Evolutionary conservation across 1,140 invertebrate genomes (phyloP), one percentile per base, ranked within the genome.

Genomic region (Frieseomelitta varia): DNA sequence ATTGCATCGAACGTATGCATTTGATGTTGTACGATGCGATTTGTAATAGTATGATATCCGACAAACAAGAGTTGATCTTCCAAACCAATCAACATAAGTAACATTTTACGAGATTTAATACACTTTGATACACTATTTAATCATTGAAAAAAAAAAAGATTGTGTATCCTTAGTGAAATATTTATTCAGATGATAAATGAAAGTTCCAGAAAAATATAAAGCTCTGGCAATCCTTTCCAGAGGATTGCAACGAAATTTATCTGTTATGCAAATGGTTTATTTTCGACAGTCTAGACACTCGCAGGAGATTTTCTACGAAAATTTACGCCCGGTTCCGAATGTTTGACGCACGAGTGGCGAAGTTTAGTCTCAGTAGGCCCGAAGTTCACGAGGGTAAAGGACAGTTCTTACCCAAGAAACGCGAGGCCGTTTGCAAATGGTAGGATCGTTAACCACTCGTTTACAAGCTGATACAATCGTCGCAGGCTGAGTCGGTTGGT

Each of bases 361-460:
- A 67, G 73, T 83, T 83, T 83, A 69, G 51, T 8, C 65, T 27
- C 11, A 4, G 15, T 65, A 17, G n/a, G 8, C 15, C 17, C n/a
- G 6, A 15, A 27, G n/a, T 15, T 65, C 11, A 55, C 53, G 55
- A 47, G 65, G 34, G 14, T 82, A 51, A 81, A 67, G 58, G 51
- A 71, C 53, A 81, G 61, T 56, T 53, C 74, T 81, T 67, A 21
- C 55, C 55, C 39, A 30, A 12, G n/a, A 24, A n/a, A 67, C 58
- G 11, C 47, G 27, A 75, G 72, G 27, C 12, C 11, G 6, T 75
- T 68, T 30, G 76, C 65, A 24, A 34, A 88, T 82, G 82, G 76
- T 80, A 83, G 82, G 61, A 88, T 73, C 79, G 79, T 88, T 89
- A 89, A 80, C 79, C 71, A 73, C 79, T 72, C 73, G 84, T 89